Conservation (phyloP, 2,113 vertebrate genomes). For the Diglossa brunneiventris region DNA sequence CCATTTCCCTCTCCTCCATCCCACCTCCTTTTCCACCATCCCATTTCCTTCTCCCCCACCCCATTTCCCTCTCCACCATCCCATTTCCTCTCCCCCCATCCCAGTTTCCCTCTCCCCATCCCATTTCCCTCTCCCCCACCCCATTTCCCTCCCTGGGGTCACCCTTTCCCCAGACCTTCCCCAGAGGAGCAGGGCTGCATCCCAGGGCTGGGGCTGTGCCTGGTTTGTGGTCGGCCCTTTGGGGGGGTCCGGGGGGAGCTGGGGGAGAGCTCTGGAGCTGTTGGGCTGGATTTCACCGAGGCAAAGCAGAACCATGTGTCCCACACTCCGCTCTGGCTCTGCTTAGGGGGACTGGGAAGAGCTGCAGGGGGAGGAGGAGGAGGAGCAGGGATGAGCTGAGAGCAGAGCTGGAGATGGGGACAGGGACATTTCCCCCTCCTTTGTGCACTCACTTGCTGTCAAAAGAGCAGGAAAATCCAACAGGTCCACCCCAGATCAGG, state of each 20-base stretch:
- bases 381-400: not conserved
- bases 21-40: no score
- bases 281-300: not conserved
- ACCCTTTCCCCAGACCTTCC: not conserved
- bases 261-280: not conserved
- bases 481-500: not conserved
- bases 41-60: no score
- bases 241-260: not conserved
- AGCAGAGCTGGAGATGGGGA: not conserved
- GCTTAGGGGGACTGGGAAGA: not conserved
- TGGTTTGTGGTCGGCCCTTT: not conserved
- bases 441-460: not conserved
- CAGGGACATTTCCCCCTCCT: not conserved
- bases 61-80: accelerated
- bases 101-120: not conserved
- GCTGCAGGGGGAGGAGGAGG: not conserved
- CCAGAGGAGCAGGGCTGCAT: not conserved
- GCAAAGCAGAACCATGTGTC: constrained; percentile 45
- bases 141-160: accelerated
- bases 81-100: not conserved
- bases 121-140: not conserved
- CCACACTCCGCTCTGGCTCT: not conserved
- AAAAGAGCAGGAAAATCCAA: not conserved
- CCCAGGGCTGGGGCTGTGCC: not conserved
- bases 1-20: no score